Percentiles rank a stretch among this genome's conserved stretches.
phyloP scores from a whole-genome alignment of 1,140 invertebrate genomes.

The Bemisia tabaci region DNA sequence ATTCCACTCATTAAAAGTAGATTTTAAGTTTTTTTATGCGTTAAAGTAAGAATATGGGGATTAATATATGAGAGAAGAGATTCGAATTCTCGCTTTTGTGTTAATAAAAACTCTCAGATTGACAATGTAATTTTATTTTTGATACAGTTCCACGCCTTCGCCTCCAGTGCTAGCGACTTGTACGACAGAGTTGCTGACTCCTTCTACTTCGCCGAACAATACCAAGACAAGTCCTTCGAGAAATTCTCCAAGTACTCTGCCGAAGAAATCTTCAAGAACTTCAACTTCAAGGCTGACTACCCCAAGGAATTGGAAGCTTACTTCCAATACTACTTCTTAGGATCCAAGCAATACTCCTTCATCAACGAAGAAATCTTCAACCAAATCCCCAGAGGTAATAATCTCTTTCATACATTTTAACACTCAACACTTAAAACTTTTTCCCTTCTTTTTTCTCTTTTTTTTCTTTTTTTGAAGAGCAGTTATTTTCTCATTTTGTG shows the following conservation, averaged over 20 bases:
- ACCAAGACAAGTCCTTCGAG: slow-evolving; percentile 20
- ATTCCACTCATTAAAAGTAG: no score
- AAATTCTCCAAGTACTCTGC: slow-evolving; percentile 27
- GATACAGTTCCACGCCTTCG: slow-evolving; percentile 25
- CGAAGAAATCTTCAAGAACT: slow-evolving; percentile 36
- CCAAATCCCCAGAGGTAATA: slow-evolving; percentile 14
- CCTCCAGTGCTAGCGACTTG: slow-evolving; percentile 38
- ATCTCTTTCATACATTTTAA: no score
- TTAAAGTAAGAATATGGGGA: no score
- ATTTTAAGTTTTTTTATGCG: no score
- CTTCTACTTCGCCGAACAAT: slow-evolving; percentile 20
- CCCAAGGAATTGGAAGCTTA: slow-evolving; percentile 40
- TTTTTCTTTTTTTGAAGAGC: no score
- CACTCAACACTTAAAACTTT: no score
- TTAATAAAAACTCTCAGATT: no score
- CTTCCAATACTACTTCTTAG: slow-evolving; percentile 31
- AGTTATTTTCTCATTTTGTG: no score
- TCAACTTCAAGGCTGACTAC: slow-evolving; percentile 38
- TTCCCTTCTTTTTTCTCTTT: no score
- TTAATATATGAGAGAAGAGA: no score
- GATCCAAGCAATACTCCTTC: slow-evolving; percentile 33
- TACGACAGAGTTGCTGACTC: slow-evolving; percentile 29
- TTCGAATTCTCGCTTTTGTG: no score
- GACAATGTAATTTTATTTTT: no score
- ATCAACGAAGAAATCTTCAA: slow-evolving; percentile 40